phyloP scores from a whole-genome alignment of 2,888 invertebrate genomes.

The Melipona beecheii region DNA sequence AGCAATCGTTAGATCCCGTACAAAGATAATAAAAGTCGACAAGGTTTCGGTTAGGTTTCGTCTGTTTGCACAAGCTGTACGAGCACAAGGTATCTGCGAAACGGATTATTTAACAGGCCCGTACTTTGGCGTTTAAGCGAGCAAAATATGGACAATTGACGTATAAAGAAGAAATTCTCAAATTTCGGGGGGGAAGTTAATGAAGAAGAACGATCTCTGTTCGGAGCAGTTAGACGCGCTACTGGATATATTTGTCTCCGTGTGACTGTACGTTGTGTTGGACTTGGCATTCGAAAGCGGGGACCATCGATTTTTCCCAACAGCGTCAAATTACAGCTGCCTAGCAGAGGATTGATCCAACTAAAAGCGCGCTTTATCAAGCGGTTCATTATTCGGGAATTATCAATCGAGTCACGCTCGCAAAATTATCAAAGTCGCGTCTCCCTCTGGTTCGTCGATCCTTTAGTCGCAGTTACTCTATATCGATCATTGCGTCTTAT shows the following conservation, averaged over 20 bases:
- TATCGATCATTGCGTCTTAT: background rate
- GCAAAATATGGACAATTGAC: background rate
- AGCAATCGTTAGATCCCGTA: background rate
- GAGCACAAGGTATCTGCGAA: background rate
- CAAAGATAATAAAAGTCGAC: background rate
- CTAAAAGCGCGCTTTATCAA: constrained; percentile 24
- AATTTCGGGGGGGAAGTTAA: background rate
- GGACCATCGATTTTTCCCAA: background rate
- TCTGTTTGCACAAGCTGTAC: background rate
- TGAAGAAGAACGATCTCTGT: background rate
- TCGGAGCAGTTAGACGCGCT: background rate
- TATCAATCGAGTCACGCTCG: background rate
- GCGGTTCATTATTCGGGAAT: constrained; percentile 17
- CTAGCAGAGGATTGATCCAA: constrained; percentile 8
- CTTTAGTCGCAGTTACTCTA: background rate
- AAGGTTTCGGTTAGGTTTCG: background rate
- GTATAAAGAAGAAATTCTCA: background rate
- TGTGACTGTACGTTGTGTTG: background rate
- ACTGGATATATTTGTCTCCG: background rate
- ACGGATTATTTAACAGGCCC: background rate
- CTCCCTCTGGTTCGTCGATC: background rate
- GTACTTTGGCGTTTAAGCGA: background rate
- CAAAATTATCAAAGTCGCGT: background rate
- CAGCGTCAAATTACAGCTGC: constrained; percentile 4
- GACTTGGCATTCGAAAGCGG: background rate